A percentile compares a stretch with the other conserved stretches of the same genome.
These are phyloP conservation scores for Smutsia temminckii DNA, from an alignment of 2,797 vertebrate genomes.

Conservation along the genomic window DNA sequence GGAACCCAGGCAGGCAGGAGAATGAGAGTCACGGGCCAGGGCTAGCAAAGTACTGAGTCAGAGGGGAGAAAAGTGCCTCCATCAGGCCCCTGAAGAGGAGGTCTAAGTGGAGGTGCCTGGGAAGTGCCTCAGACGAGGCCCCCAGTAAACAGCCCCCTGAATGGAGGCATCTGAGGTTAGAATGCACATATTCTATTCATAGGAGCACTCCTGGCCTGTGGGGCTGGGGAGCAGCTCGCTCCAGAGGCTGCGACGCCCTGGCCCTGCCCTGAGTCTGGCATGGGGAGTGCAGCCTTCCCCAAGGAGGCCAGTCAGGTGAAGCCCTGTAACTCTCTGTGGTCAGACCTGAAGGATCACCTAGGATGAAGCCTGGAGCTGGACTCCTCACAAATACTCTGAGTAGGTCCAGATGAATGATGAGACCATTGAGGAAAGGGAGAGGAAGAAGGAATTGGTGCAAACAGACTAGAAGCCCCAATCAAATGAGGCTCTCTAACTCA, in stretches of 20 bases:
- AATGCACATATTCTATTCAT: neutral
- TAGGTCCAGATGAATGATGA: neutral
- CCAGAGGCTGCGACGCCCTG: neutral
- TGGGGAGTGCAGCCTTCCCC: neutral
- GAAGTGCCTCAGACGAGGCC: neutral
- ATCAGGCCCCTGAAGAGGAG: neutral
- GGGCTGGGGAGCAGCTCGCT: neutral
- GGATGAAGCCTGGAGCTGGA: neutral
- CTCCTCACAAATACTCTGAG: neutral
- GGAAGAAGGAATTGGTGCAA: neutral
- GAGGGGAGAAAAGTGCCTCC: neutral
- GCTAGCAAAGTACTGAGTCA: neutral
- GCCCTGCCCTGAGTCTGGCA: accelerated
- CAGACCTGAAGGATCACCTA: accelerated
- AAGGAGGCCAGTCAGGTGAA: neutral
- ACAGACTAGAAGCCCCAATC: neutral
- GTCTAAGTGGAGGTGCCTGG: neutral
- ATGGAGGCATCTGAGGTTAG: neutral
- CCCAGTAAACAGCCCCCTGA: neutral
- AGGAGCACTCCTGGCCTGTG: neutral
- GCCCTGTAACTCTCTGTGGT: neutral
- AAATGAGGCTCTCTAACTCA: neutral
- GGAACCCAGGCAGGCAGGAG: accelerated
- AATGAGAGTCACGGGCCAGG: neutral
- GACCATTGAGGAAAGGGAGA: neutral